Evolutionary conservation across 2,888 invertebrate species (phyloP).

Genomic region (Hirtodrosophila duncani): DNA sequence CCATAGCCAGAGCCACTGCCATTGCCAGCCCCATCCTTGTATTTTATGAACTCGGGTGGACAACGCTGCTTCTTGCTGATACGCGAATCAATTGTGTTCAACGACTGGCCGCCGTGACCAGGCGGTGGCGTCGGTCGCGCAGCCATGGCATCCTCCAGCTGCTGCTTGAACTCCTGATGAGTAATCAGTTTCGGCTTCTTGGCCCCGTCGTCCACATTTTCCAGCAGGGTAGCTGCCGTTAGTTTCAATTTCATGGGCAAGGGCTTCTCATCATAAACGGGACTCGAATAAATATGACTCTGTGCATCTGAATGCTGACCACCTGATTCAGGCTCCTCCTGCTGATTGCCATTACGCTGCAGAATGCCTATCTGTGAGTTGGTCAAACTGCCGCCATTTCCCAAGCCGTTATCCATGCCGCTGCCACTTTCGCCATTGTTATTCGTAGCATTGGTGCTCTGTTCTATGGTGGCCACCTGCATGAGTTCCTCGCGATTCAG

Average conservation of each 20-base stretch:
- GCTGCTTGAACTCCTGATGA: conserved; percentile 75
- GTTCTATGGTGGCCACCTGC: conserved; percentile 65
- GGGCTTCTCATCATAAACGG: conserved; percentile 75
- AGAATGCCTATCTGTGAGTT: conserved; percentile 76
- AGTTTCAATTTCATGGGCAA: conserved; percentile 55
- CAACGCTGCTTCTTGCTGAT: conserved; percentile 76
- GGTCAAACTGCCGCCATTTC: conserved; percentile 59
- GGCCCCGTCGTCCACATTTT: conserved; percentile 29
- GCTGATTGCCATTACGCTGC: conserved; percentile 33
- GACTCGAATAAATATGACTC: conserved; percentile 78
- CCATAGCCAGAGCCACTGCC: conserved; percentile 22
- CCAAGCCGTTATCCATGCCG: conserved; percentile 63
- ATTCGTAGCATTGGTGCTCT: conserved; percentile 74
- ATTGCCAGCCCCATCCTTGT: conserved; percentile 61
- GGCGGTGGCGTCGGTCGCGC: conserved; percentile 30
- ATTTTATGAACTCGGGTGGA: conserved; percentile 75
- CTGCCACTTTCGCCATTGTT: conserved; percentile 70
- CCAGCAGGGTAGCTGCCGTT: conserved; percentile 54
- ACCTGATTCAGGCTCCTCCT: no score
- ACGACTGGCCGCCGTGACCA: conserved; percentile 9
- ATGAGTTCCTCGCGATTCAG: conserved; percentile 61
- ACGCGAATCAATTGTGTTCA: conserved; percentile 71
- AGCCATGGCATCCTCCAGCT: conserved; percentile 66
- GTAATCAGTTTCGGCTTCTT: conserved; percentile 71
- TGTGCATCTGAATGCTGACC: conserved; percentile 67